Base-by-base conservation (phyloP, 2,888 invertebrate species). In the Dendrolimus pini region DNA sequence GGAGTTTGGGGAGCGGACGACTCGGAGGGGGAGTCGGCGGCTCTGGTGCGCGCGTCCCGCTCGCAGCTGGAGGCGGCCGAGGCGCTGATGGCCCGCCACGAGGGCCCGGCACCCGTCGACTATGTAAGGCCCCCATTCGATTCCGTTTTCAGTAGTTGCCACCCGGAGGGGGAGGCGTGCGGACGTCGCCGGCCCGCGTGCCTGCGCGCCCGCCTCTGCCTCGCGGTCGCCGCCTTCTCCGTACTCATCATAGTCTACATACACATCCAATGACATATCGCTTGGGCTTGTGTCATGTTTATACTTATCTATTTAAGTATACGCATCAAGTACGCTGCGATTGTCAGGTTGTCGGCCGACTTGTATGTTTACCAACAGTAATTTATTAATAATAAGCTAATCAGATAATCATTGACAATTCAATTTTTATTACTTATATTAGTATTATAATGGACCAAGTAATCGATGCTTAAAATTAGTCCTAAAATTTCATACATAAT, bases 1-100 rank as follows among this genome's bases (percentile, higher is more conserved):
- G 69, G 83, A 59, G 78, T 77, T 60, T 82, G 83, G 77, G 80
- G 77, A 53, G 74, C 76, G 58, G 92, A 92, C 68, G 93, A 94
- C 71, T 94, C 94, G 58, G 94, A 94, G 71, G 79, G 92, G 52
- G 95, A 94, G 65, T 94, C 94, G 64, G 85, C 94, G 52, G 91
- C 93, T 68, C 82, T 95, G 52, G 82, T 95, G 56, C 91, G 93
- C 55, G 92, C 93, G 60, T 94, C 94, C 41, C 89, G 92, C 65
- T 84, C 91, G 60, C 94, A 94, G 76, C 82, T 95, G 64, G 87
- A 91, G 58, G 91, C 92, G 58, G 92, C 93, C 0, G 94, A 94
- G 80, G 91, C 90, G 62, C 77, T 91, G 70, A 84, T 93, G 78
- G 84, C 88, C 59, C 89, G 85, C 14, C 86, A 87, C 65, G 87